Base-by-base conservation (phyloP, 2,113 vertebrate species). In the Cyprinodon variegatus region DNA sequence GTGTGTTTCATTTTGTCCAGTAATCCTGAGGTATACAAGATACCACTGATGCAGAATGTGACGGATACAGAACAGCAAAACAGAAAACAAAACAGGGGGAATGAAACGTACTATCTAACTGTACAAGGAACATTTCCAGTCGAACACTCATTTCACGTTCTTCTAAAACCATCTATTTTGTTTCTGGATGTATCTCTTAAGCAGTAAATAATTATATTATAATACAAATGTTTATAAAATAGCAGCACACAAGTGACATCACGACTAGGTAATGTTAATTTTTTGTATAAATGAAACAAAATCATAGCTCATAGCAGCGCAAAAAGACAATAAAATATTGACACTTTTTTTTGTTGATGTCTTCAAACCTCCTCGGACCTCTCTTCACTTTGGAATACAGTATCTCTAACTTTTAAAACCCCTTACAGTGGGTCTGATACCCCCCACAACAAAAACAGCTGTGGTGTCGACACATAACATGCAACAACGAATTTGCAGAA, bases 171-270 rank as follows among this genome's bases (percentile, higher is more conserved):
- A 95, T 94, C 96, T 96, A 97, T 95, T 96, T 97, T 95, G 93
- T 95, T 95, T 94, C 94, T 96, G 95, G 96, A 96, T 94, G 90
- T 93, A 93, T 94, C 92, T 93, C 96, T 96, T 96, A 98, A 97
- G 97, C 97, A 95, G 97, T 97, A 98, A 98, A 98, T 98, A 97
- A 98, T 95, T 98, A 97, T 97, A 98, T 97, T 97, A 98, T 94
- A 94, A 94, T 97, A 98, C 97, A 97, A 97, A 97, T 95, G 97
- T 98, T 97, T 98, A 97, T 97, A 99, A 98, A 97, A 98, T 98
- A 99, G 97, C 97, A 99, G 97, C 97, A 98, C 97, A 99, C 97
- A 96, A 93, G 97, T 99, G 97, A 99, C 96, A 96, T 97, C 97
- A 98, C 97, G 96, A 96, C 96, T 97, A 97, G 93, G 96, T 96